Conservation (phyloP, 2,797 vertebrate species). For the Typhlichthys eigenmanni region DNA sequence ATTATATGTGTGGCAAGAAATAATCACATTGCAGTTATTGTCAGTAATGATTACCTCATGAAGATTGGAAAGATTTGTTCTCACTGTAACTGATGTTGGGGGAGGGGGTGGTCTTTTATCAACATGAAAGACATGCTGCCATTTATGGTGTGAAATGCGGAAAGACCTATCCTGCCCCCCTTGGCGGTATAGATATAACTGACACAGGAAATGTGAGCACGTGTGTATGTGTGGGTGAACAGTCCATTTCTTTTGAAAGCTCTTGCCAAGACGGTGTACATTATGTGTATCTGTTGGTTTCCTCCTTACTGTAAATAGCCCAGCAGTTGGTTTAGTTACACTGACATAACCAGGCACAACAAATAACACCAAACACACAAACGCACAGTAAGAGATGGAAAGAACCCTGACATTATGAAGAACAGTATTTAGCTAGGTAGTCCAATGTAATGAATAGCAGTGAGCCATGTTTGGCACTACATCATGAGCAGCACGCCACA, state of each 20-base stretch:
- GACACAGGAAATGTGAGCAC: slow-evolving; percentile 61
- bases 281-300: not conserved
- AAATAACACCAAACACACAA: not conserved
- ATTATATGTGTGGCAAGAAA: no score
- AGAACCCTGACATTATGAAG: no score
- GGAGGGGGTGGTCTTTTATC: no score
- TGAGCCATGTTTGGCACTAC: not conserved
- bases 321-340: not conserved
- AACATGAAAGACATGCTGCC: no score
- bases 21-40: no score
- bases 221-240: slow-evolving; percentile 51
- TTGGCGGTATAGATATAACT: not conserved
- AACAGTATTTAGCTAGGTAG: not conserved
- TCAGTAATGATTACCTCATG: no score
- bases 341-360: not conserved
- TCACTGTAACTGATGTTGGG: no score
- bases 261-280: not conserved
- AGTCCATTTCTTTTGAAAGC: slow-evolving; percentile 25
- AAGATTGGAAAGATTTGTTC: no score
- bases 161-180: not conserved
- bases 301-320: not conserved
- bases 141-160: not conserved
- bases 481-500: not conserved
- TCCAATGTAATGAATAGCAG: slow-evolving; percentile 1
- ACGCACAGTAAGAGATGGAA: no score